These are phyloP conservation scores for Trichogramma evanescens DNA, from an alignment of 2,888 invertebrate species.

Conservation along the genomic window DNA sequence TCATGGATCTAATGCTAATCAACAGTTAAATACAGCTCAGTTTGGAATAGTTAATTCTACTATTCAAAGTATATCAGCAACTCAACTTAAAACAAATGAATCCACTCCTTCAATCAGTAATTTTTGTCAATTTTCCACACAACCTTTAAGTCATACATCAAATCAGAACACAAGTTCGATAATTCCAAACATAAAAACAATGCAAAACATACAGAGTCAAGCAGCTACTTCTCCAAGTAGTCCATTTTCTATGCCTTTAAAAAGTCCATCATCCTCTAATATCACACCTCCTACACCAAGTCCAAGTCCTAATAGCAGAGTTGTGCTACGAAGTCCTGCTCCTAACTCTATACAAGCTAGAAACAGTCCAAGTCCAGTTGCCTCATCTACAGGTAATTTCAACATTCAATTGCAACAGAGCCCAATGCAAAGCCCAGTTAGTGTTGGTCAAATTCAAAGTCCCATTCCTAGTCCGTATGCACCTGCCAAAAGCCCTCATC, in stretches of 20 bases:
- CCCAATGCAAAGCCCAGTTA: conserved; percentile 46
- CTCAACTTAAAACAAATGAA: conserved; percentile 26
- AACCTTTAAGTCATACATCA: conserved; percentile 20
- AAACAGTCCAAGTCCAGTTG: conserved; percentile 43
- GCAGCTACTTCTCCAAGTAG: conserved; percentile 43
- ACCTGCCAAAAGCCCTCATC: conserved; percentile 45
- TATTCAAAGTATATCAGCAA: conserved; percentile 36
- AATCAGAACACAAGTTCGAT: conserved; percentile 21
- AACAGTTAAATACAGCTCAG: conserved; percentile 36
- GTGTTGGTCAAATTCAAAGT: conserved; percentile 44
- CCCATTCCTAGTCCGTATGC: conserved; percentile 46
- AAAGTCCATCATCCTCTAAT: conserved; percentile 42
- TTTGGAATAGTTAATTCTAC: conserved; percentile 43
- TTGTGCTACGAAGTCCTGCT: conserved; percentile 43
- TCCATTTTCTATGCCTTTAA: conserved; percentile 45
- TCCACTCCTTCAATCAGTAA: conserved; percentile 27
- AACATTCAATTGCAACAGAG: conserved; percentile 42
- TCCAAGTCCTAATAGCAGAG: conserved; percentile 41
- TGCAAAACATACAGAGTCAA: conserved; percentile 43
- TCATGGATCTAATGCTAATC: conserved; percentile 35
- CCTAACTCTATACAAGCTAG: conserved; percentile 44
- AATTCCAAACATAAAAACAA: conserved; percentile 35
- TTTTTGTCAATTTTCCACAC: conserved; percentile 37
- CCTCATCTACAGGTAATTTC: conserved; percentile 38
- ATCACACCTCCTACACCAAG: conserved; percentile 46